These are phyloP conservation scores for Orius insidiosus DNA, from an alignment of 1,140 invertebrate species.

Conservation along the genomic window DNA sequence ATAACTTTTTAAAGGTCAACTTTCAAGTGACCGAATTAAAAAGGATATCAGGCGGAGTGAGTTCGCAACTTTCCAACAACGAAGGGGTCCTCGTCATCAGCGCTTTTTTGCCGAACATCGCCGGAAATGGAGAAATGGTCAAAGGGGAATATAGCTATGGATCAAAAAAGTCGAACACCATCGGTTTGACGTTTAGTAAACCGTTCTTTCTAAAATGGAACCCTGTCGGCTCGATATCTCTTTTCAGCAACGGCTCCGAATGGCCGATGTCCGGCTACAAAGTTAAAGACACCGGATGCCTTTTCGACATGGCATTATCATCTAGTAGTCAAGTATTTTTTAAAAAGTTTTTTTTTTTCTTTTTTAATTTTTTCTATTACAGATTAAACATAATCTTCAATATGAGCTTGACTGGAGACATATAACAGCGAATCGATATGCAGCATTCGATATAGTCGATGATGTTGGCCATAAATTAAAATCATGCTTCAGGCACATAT, in stretches of 20 bases:
- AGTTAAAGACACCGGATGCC: slow-evolving; percentile 39
- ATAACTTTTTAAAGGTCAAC: slow-evolving; percentile 31
- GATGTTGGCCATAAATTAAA: slow-evolving; percentile 71
- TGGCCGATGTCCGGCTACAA: slow-evolving; percentile 67
- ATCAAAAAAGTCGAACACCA: slow-evolving; percentile 49
- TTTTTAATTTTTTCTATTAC: too few species aligned
- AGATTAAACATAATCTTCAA: slow-evolving; percentile 60
- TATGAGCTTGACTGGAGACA: slow-evolving; percentile 70
- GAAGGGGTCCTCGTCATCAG: slow-evolving; percentile 61
- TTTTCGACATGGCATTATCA: slow-evolving; percentile 36
- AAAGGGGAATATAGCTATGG: slow-evolving; percentile 58
- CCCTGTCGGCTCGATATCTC: slow-evolving; percentile 37
- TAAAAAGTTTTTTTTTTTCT: too few species aligned
- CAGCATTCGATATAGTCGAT: slow-evolving; percentile 62
- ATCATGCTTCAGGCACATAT: slow-evolving; percentile 60
- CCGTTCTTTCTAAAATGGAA: slow-evolving; percentile 42
- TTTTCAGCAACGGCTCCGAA: slow-evolving; percentile 55
- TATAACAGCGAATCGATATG: slow-evolving; percentile 41
- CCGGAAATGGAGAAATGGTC: slow-evolving; percentile 62
- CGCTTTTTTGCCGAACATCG: slow-evolving; percentile 54
- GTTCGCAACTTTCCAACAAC: slow-evolving; percentile 68
- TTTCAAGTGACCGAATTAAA: slow-evolving; percentile 63
- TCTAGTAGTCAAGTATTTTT: not conserved
- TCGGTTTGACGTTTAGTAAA: slow-evolving; percentile 53
- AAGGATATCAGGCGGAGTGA: slow-evolving; percentile 54